Evolutionary conservation across 1,140 invertebrate species (phyloP).

Genomic region (Magallana ariakensis): DNA sequence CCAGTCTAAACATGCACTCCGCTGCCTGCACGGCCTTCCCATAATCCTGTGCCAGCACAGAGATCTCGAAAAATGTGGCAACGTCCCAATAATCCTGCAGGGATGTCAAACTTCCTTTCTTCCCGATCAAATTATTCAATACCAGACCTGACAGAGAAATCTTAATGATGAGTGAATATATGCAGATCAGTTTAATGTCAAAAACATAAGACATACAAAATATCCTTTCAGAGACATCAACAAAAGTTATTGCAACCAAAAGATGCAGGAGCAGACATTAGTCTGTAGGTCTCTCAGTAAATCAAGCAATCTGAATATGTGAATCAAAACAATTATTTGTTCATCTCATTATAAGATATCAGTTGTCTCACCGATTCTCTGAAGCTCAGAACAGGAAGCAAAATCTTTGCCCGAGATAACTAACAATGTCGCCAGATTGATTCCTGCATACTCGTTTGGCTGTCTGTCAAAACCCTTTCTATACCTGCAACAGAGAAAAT

Average conservation of each 20-base stretch:
- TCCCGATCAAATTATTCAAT: constrained; percentile 98
- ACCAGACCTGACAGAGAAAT: constrained; percentile 86
- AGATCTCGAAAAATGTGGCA: constrained; percentile 99
- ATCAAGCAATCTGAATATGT: no score
- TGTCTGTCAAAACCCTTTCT: constrained; percentile 97
- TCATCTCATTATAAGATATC: no score
- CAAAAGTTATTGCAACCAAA: no score
- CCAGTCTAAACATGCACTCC: constrained; percentile 99
- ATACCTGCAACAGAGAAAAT: constrained; percentile 83
- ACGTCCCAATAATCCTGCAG: constrained; percentile 99
- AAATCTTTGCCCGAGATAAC: constrained; percentile 99
- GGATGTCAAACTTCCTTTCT: constrained; percentile 95
- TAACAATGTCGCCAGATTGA: constrained; percentile 97
- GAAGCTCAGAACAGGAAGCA: constrained; percentile 74
- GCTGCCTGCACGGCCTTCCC: constrained; percentile 98
- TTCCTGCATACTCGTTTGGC: constrained; percentile 99
- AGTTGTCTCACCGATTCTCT: constrained; percentile 73
- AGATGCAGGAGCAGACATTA: no score
- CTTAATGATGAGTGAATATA: no score
- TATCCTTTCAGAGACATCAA: no score
- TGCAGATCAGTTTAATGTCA: no score
- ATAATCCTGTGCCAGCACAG: constrained; percentile 98
- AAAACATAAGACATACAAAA: no score
- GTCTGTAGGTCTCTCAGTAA: no score
- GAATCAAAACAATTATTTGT: no score